Conservation (phyloP, 2,888 invertebrate genomes). For the Caenorhabditis macrosperma region DNA sequence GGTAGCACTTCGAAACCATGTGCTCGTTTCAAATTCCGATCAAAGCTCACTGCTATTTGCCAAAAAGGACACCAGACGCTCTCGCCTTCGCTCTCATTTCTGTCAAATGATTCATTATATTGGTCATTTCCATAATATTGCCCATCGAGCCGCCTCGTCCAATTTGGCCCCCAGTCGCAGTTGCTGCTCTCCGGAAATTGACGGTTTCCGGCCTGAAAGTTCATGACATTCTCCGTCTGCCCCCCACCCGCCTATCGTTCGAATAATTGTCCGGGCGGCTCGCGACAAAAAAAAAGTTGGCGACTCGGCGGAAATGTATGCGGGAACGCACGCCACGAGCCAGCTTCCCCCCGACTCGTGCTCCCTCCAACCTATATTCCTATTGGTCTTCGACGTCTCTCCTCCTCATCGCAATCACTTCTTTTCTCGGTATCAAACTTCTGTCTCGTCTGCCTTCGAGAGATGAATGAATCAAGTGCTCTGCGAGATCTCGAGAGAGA, state of each 20-base stretch:
- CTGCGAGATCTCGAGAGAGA: background rate
- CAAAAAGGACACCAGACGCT: constrained; percentile 15
- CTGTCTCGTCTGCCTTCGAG: background rate
- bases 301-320: constrained; percentile 39
- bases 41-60: background rate
- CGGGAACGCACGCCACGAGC: constrained; percentile 28
- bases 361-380: background rate
- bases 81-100: constrained; percentile 1
- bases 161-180: background rate
- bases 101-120: constrained; percentile 22
- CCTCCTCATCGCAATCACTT: background rate
- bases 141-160: background rate
- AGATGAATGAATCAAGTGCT: background rate
- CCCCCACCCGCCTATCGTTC: background rate
- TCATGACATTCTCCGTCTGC: constrained; percentile 7
- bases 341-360: background rate
- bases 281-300: constrained; percentile 20
- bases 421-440: background rate
- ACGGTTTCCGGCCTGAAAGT: constrained; percentile 27
- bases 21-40: background rate
- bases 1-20: background rate
- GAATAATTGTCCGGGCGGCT: constrained; percentile 14
- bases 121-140: background rate
- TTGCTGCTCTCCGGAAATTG: constrained; percentile 23
- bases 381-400: background rate